Evolutionary conservation across 1,140 invertebrate species (phyloP).

Genomic region (Calosoma granatense): DNA sequence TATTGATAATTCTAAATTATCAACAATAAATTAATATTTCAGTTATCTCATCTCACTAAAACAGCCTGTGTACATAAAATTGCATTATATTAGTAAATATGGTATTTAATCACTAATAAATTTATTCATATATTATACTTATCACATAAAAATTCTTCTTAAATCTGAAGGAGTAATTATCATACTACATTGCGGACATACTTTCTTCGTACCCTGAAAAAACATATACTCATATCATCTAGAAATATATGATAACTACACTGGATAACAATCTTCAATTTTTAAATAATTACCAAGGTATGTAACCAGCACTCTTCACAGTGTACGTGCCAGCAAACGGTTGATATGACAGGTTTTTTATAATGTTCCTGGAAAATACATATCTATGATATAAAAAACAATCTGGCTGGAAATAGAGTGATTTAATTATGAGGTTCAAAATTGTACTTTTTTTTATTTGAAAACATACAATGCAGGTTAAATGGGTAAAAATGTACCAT

Average conservation of each 20-base stretch:
- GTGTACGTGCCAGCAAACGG: constrained; percentile 75
- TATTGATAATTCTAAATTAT: too few species aligned
- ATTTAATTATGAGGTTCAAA: too few species aligned
- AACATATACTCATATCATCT: constrained; percentile 11
- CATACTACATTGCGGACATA: constrained; percentile 75
- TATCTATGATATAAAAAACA: too few species aligned
- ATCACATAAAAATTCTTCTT: constrained; percentile 65
- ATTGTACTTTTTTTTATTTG: too few species aligned
- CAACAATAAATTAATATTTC: too few species aligned
- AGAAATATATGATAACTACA: neutral
- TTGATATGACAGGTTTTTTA: constrained; percentile 64
- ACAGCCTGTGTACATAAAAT: too few species aligned
- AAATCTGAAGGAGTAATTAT: constrained; percentile 66
- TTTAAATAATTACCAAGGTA: constrained; percentile 40
- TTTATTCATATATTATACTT: neutral
- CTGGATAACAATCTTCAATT: neutral
- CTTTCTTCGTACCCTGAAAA: constrained; percentile 57
- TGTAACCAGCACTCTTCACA: constrained; percentile 74
- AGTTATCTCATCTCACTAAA: too few species aligned
- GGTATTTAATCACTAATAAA: neutral
- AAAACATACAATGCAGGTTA: too few species aligned
- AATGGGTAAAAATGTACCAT: too few species aligned
- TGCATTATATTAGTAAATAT: neutral
- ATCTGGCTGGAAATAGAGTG: too few species aligned
- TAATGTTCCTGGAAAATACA: constrained; percentile 42